These are phyloP conservation scores for Drosophila rubida DNA, from an alignment of 2,888 invertebrate species.

Conservation along the genomic window DNA sequence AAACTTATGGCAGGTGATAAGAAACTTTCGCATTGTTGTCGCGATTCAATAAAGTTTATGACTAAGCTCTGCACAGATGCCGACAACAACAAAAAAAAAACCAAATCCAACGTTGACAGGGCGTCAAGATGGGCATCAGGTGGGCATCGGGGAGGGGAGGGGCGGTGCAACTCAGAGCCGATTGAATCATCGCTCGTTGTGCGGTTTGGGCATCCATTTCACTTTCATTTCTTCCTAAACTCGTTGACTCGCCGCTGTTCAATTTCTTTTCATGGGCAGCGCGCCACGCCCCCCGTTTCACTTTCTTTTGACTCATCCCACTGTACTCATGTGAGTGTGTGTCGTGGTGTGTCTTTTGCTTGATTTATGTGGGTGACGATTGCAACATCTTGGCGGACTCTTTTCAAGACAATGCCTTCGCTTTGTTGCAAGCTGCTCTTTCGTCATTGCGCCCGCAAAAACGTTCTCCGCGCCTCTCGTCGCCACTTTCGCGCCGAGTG, in stretches of 20 bases:
- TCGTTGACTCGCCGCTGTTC: slow-evolving; percentile 33
- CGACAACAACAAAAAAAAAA: slow-evolving; percentile 20
- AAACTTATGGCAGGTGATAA: slow-evolving; percentile 46
- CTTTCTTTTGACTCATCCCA: slow-evolving; percentile 62
- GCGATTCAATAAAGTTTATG: slow-evolving; percentile 48
- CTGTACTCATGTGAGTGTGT: neutral
- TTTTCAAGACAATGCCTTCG: slow-evolving; percentile 54
- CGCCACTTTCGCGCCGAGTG: neutral
- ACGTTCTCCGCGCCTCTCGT: neutral
- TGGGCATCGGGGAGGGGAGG: neutral
- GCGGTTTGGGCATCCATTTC: slow-evolving; percentile 52
- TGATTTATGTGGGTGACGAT: slow-evolving; percentile 73
- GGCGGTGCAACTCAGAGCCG: slow-evolving; percentile 45
- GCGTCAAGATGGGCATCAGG: neutral
- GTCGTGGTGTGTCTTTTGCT: neutral
- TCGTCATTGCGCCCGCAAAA: slow-evolving; percentile 15
- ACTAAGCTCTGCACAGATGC: slow-evolving; percentile 35
- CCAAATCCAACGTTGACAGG: slow-evolving; percentile 1
- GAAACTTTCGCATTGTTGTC: slow-evolving; percentile 69
- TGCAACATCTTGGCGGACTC: slow-evolving; percentile 52
- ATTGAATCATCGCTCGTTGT: slow-evolving; percentile 69
- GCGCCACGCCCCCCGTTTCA: slow-evolving; percentile 56
- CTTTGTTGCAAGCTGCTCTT: slow-evolving; percentile 53
- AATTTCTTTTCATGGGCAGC: slow-evolving; percentile 69
- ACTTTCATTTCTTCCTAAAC: slow-evolving; percentile 66